Evolutionary conservation across 2,113 vertebrate species (phyloP).

Genomic region (Oncorhynchus nerka): DNA sequence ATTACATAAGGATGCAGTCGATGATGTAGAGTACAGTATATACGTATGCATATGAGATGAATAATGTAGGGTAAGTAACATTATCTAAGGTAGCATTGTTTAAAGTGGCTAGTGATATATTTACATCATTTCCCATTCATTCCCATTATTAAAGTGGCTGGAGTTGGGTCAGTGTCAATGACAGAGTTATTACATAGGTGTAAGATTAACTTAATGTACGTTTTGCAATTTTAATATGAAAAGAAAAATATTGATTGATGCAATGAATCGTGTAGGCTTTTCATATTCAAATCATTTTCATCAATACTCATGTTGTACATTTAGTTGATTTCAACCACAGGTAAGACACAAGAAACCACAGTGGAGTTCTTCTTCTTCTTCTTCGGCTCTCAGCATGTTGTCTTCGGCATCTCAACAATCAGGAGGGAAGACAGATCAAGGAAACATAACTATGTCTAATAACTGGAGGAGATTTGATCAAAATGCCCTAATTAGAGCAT

Average conservation of each 20-base stretch:
- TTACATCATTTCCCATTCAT: no score
- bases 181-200: no score
- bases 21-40: no score
- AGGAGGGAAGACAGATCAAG: slow-evolving; percentile 62
- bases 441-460: slow-evolving; percentile 88
- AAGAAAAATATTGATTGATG: background rate
- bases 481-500: slow-evolving; percentile 95
- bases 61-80: no score
- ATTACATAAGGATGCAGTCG: no score
- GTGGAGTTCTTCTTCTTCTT: background rate
- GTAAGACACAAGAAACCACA: slow-evolving; percentile 9
- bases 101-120: no score
- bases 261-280: background rate
- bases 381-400: slow-evolving; percentile 17
- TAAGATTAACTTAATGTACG: background rate
- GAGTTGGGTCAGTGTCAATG: no score
- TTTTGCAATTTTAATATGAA: background rate
- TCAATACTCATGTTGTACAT: background rate
- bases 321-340: slow-evolving; percentile 1
- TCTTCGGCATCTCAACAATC: slow-evolving; percentile 34
- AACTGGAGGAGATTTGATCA: slow-evolving; percentile 92
- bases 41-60: no score
- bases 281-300: background rate
- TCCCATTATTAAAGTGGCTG: no score
- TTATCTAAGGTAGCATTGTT: no score